Conservation (phyloP, 2,888 invertebrate species). For the Phragmatobia fuliginosa region DNA sequence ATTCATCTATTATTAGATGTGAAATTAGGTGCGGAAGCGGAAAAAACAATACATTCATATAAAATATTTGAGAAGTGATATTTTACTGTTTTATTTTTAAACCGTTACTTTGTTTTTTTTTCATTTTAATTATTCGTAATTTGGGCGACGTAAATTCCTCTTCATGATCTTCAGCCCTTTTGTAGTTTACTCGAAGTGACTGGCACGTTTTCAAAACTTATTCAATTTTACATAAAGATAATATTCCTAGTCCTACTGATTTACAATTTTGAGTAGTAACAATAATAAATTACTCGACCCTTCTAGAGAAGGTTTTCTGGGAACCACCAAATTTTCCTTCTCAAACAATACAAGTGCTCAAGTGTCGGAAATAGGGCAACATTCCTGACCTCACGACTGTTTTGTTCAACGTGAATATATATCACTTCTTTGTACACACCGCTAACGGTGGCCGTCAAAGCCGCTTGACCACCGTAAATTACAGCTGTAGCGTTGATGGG, state of each 20-base stretch:
- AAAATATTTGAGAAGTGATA: background rate
- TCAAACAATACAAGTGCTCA: background rate
- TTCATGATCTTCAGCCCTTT: too few relatives aligned
- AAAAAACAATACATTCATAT: background rate
- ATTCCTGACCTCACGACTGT: conserved; percentile 62
- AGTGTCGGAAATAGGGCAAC: conserved; percentile 64
- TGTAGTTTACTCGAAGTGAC: too few relatives aligned
- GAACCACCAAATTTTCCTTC: background rate
- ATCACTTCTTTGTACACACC: conserved; percentile 36
- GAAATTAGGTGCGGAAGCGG: background rate
- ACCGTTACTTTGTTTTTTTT: too few relatives aligned
- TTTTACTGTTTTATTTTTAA: too few relatives aligned
- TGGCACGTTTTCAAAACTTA: too few relatives aligned
- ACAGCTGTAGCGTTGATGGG: conserved; percentile 14
- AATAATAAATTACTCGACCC: too few relatives aligned
- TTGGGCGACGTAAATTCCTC: too few relatives aligned
- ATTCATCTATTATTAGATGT: background rate
- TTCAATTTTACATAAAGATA: too few relatives aligned
- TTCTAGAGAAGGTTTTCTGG: background rate
- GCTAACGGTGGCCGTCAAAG: conserved; percentile 37
- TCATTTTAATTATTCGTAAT: too few relatives aligned
- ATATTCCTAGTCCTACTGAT: too few relatives aligned
- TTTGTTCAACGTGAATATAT: conserved; percentile 22
- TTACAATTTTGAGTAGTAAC: too few relatives aligned
- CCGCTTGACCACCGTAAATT: conserved; percentile 16